Conservation (phyloP, 2,888 invertebrate species). For the Ophion costatus region DNA sequence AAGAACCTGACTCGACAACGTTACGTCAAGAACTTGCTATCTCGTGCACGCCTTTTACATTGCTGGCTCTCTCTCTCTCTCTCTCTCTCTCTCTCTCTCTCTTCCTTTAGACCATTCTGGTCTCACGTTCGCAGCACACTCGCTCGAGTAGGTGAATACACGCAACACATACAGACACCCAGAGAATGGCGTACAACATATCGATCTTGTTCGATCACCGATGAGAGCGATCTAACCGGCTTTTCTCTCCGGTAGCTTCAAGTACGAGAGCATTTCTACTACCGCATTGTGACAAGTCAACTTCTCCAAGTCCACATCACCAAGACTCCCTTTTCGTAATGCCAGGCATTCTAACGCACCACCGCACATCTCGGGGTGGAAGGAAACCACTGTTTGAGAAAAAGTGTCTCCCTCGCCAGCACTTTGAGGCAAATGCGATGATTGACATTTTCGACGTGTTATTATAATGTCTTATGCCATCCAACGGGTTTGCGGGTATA, state of each 20-base stretch:
- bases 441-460: conserved; percentile 12
- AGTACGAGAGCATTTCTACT: conserved; percentile 47
- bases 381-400: not conserved
- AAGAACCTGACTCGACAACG: conserved; percentile 18
- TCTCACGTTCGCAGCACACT: conserved; percentile 53
- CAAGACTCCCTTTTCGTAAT: not conserved
- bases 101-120: conserved; percentile 51
- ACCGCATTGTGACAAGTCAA: conserved; percentile 59
- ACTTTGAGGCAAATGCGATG: not conserved
- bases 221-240: conserved; percentile 62
- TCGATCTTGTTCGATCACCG: conserved; percentile 59
- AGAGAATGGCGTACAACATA: not conserved
- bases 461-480: conserved; percentile 13
- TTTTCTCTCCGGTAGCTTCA: conserved; percentile 36
- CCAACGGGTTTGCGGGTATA: not conserved
- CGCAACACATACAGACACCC: conserved; percentile 1
- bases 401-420: not conserved
- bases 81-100: conserved; percentile 1
- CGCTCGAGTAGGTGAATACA: not conserved
- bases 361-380: conserved; percentile 16
- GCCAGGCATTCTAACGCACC: conserved; percentile 4
- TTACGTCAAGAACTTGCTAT: conserved; percentile 65
- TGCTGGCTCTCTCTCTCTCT: conserved; percentile 8
- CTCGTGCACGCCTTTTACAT: conserved; percentile 63
- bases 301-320: not conserved